Base-by-base conservation (phyloP, 1,140 invertebrate species). In the Leptonema lineaticorne region DNA sequence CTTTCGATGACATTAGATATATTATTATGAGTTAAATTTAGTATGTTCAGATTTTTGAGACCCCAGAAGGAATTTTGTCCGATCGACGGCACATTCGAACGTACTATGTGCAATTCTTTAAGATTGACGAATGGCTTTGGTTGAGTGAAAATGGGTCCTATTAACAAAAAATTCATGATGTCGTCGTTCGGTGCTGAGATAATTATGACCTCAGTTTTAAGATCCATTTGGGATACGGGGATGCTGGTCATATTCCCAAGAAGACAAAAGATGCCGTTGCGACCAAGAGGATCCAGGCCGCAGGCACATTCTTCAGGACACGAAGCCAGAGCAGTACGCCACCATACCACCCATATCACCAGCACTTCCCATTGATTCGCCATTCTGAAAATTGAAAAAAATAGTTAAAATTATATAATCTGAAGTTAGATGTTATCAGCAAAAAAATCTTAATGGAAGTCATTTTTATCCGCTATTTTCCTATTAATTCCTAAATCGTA, bases 61-160 rank as follows among this genome's bases (percentile, higher is more conserved):
- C 89, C 89, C 85, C 87, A 92, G 76, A 94, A 92, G 8, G 91
- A 90, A 74, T 90, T 86, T 65, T 86, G 84, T 0, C 92, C 91
- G 65, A 94, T 89, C 11, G 89, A 89, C 0, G 91, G 90, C 4
- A 94, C 80, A 74, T 89, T 89, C 0, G 90, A 92, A 67, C 88
- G 84, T 1, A 86, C 87, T 37, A 94, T 91, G 73, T 88, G 88
- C 1, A 94, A 79, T 76, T 92, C 89, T 76, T 89, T 86, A 26
- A 94, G 80, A 56, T 87, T 82, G 41, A 79, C 79, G 75, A 91
- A 90, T 37, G 81, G 75, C 24, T 73, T 72, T 0, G 80, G 80
- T 60, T 85, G 81, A 11, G 85, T 82, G 77, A 91, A 90, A 37
- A 91, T 86, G 27, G 90, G 86, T 1, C 90, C 90, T 67, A 93